Base-by-base conservation (phyloP, 1,140 invertebrate species). In the Drosophila pallidifrons region DNA sequence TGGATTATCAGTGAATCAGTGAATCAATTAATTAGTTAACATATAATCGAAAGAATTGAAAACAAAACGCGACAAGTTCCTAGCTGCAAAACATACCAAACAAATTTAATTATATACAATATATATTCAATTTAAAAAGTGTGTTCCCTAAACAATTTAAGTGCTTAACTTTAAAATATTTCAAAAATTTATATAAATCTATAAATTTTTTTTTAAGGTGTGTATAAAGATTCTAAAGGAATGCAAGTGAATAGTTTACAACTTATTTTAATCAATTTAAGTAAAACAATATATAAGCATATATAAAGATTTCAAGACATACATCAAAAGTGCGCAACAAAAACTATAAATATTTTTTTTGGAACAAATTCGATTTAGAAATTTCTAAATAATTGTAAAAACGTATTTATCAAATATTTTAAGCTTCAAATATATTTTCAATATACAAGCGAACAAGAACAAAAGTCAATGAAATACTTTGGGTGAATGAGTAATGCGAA, bases 1-100 rank as follows among this genome's bases (percentile, higher is more conserved):
- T 83, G 83, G 85, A 89, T 81, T 85, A 89, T 85, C 85, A 89
- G 85, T 89, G 81, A 81, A 54, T 60, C 35, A 10, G 63, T 64
- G 28, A 38, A 60, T 47, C 7, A 46, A 7, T 47, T 32, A 47
- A 20, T 55, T 35, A 54, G n/a, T 8, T 15, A 15, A 15, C 15
- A 15, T 15, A 32, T 15, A 54, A 2, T 13, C 4, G 11, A 47
- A 15, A 64, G 15, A 3, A 20, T 25, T 25, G 20, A 20, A 51
- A 13, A 41, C 6, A 35, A 61, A 70, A 60, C 25, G n/a, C 52
- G 32, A 5, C 46, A 52, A 66, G 65, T 68, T 74, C 52, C 60
- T 71, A 65, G 2, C n/a, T 7, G 55, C 46, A 30, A 51, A 63
- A 45, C 67, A 61, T 63, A 70, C 63, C 63, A 67, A 59, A 16